A percentile compares a stretch with the other conserved stretches of the same genome.
phyloP scores from a whole-genome alignment of 1,140 invertebrate genomes.

The Drosophila mayri region DNA sequence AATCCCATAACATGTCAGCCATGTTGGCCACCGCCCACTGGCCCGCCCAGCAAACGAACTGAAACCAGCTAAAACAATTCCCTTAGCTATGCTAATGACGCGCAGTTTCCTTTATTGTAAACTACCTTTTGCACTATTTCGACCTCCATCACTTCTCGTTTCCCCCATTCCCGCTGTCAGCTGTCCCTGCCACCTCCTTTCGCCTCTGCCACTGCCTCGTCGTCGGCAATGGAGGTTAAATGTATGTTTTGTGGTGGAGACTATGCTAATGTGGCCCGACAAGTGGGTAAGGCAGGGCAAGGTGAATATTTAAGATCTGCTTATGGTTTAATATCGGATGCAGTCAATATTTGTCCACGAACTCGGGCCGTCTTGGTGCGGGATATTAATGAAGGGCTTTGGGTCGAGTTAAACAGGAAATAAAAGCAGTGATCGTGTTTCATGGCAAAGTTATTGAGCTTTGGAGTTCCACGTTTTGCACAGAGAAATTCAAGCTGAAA shows the following conservation, averaged over 20 bases:
- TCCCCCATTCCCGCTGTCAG: slow-evolving; percentile 14
- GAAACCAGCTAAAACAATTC: slow-evolving; percentile 54
- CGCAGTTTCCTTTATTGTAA: slow-evolving; percentile 62
- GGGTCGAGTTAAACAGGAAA: neutral
- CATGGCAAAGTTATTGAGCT: neutral
- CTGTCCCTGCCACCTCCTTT: slow-evolving; percentile 12
- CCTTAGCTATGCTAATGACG: slow-evolving; percentile 71
- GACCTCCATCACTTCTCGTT: slow-evolving; percentile 7
- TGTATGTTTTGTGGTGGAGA: slow-evolving; percentile 48
- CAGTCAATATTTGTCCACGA: slow-evolving; percentile 29
- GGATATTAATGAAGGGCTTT: neutral
- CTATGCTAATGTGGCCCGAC: slow-evolving; percentile 40
- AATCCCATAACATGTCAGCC: slow-evolving; percentile 76
- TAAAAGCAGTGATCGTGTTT: neutral
- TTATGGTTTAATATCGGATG: slow-evolving; percentile 17
- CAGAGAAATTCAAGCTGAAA: neutral
- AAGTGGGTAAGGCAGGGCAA: neutral
- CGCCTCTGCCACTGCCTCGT: neutral
- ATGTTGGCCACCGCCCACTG: slow-evolving; percentile 24
- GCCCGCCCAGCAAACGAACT: slow-evolving; percentile 29
- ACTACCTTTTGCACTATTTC: slow-evolving; percentile 51
- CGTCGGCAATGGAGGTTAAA: slow-evolving; percentile 36
- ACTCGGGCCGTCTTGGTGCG: neutral
- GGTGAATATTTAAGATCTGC: slow-evolving; percentile 37
- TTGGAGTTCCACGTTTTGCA: neutral